A percentile compares a stretch with the other conserved stretches of the same genome.
Conservation (phyloP, 2,797 vertebrate species). For the Notoglanidium macrostoma region DNA sequence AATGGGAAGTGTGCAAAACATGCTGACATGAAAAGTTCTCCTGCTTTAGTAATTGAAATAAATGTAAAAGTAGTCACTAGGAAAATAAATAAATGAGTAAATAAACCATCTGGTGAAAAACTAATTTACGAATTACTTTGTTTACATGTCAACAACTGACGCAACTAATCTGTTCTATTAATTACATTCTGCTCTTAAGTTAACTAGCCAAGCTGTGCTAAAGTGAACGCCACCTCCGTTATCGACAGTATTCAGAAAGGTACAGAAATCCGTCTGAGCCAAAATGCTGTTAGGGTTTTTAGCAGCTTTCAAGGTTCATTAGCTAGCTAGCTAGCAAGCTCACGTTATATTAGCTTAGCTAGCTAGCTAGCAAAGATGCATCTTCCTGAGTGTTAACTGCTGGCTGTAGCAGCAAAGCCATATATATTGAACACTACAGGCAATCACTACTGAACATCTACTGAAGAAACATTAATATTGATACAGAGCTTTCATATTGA, state of each 20-base stretch:
- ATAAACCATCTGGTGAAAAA: not conserved
- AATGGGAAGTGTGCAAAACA: not conserved
- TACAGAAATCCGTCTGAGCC: no score
- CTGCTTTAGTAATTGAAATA: not conserved
- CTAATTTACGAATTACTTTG: not conserved
- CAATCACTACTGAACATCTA: no score
- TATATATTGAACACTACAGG: not conserved
- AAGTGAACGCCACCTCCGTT: not conserved
- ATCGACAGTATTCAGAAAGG: not conserved
- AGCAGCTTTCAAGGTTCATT: not conserved
- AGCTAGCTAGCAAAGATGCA: not conserved
- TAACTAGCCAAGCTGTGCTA: not conserved
- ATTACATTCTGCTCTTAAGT: not conserved
- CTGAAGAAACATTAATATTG: not conserved
- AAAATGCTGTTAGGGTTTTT: not conserved
- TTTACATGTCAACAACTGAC: not conserved
- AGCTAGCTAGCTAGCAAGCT: not conserved
- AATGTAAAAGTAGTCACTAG: not conserved
- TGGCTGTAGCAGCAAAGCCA: not conserved
- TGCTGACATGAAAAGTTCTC: not conserved
- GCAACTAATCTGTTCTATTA: not conserved
- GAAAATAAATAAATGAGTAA: not conserved
- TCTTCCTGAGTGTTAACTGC: not conserved
- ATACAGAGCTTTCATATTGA: not conserved
- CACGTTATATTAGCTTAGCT: not conserved